Base-by-base conservation (phyloP, 1,140 invertebrate genomes). In the Andrena cerasifolii region DNA sequence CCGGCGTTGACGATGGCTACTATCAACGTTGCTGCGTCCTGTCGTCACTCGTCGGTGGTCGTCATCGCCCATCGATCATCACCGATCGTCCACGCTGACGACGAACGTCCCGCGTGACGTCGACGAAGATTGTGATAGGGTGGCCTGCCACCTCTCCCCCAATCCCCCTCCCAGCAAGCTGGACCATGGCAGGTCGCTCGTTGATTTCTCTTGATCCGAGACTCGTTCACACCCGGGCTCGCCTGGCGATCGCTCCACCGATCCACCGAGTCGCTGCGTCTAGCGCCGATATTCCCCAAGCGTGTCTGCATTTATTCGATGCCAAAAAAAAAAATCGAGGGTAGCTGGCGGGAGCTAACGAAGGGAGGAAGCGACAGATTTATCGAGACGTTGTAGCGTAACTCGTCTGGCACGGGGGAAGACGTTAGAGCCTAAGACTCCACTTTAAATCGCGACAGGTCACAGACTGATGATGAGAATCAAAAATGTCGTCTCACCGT, bases 91-190 rank as follows among this genome's bases (percentile, higher is more conserved):
- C 58, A 40, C 72, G 71, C 65, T 78, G 76, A 83, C 83, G 85
- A 78, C 80, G 80, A 86, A 82, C 81, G 72, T 85, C 85, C 80
- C 62, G n/a, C 82, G 81, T 58, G 85, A 87, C 85, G 77, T 72
- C 85, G 86, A 84, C 87, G 89, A 89, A 87, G 87, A 91, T 90
- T 91, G 90, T 91, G 90, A 91, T 91, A 91, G 88, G 87, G 89
- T 87, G 86, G 81, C 73, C 86, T 80, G 80, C 81, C 79, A 75
- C 68, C n/a, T n/a, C n/a, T n/a, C n/a, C n/a, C n/a, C n/a, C n/a
- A n/a, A n/a, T n/a, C n/a, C n/a, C n/a, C n/a, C n/a, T n/a, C n/a
- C n/a, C 79, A 79, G 45, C 49, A 28, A 28, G 51, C 24, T 24
- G 75, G 78, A 65, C 83, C 74, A n/a, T 78, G 45, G 71, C 79